Percentiles rank a stretch among this genome's conserved stretches.
phyloP scores from a whole-genome alignment of 2,888 invertebrate species.

The Lasius platythorax region DNA sequence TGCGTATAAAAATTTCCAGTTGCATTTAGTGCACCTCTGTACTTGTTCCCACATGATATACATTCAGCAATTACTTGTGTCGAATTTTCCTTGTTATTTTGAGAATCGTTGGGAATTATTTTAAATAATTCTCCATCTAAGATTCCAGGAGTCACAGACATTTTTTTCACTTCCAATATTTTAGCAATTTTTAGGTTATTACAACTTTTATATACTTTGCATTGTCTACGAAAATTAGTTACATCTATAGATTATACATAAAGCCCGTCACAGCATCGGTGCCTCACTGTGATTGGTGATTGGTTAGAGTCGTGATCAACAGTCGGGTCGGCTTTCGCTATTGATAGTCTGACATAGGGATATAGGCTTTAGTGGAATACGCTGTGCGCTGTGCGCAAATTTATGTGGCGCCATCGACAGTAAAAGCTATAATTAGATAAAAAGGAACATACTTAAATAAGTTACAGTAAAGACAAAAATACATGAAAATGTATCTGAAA shows the following conservation, averaged over 20 bases:
- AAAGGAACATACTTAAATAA: not conserved
- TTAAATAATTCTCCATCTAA: constrained; percentile 17
- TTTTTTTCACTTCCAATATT: not conserved
- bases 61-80: not conserved
- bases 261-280: too few relatives aligned
- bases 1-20: constrained; percentile 29
- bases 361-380: too few relatives aligned
- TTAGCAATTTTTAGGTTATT: constrained; percentile 13
- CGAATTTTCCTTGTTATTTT: not conserved
- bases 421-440: not conserved
- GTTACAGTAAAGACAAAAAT: not conserved
- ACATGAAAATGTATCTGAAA: not conserved
- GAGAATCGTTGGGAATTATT: constrained; percentile 1
- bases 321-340: too few relatives aligned
- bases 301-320: too few relatives aligned
- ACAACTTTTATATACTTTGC: not conserved
- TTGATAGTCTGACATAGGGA: too few relatives aligned
- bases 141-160: constrained; percentile 3
- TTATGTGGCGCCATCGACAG: too few relatives aligned
- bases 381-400: too few relatives aligned
- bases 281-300: too few relatives aligned
- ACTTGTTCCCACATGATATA: not conserved
- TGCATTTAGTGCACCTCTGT: constrained; percentile 23
- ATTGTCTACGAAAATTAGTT: not conserved
- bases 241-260: too few relatives aligned